phyloP scores from a whole-genome alignment of 2,888 invertebrate species.

The Horisme vitalbata region DNA sequence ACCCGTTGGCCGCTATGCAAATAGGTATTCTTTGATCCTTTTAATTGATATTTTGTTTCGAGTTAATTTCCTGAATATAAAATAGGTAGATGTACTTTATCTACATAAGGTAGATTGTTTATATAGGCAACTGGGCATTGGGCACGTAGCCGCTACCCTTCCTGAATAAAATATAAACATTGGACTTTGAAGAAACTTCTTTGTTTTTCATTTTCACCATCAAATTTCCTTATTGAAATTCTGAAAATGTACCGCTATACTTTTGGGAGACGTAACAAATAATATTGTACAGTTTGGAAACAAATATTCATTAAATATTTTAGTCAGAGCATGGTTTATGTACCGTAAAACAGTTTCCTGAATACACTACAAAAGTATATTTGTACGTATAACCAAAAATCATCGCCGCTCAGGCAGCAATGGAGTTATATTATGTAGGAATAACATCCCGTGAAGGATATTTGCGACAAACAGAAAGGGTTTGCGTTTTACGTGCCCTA shows the following conservation, averaged over 20 bases:
- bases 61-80: slow-evolving; percentile 41
- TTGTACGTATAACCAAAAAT: too few species aligned
- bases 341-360: too few species aligned
- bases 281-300: not conserved
- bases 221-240: slow-evolving; percentile 22
- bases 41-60: slow-evolving; percentile 54
- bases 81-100: too few species aligned
- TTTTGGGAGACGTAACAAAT: not conserved
- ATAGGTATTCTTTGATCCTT: slow-evolving; percentile 53
- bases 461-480: slow-evolving; percentile 57
- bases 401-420: too few species aligned
- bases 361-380: too few species aligned
- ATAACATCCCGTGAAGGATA: slow-evolving; percentile 37
- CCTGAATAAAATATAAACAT: slow-evolving; percentile 31
- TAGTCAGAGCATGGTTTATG: too few species aligned
- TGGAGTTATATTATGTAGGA: not conserved
- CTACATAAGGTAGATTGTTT: slow-evolving; percentile 27
- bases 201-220: slow-evolving; percentile 21
- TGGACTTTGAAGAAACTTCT: slow-evolving; percentile 20
- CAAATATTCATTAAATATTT: not conserved
- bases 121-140: slow-evolving; percentile 27
- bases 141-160: slow-evolving; percentile 32
- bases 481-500: slow-evolving; percentile 42
- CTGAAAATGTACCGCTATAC: slow-evolving; percentile 12
- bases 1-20: slow-evolving; percentile 48